phyloP scores from a whole-genome alignment of 2,888 invertebrate genomes.

The Lithodes maja region DNA sequence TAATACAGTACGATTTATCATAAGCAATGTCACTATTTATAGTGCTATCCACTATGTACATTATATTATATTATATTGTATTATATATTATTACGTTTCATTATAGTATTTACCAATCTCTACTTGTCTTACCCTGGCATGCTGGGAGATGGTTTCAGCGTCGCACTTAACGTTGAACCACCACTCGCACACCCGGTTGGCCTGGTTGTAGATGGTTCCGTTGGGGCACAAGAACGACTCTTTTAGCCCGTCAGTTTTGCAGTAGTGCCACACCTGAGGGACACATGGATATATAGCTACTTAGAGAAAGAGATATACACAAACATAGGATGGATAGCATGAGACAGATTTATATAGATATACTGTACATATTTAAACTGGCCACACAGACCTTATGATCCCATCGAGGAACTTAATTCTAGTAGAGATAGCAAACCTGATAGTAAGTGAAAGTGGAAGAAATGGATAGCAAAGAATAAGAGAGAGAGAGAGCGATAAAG shows the following conservation, averaged over 20 bases:
- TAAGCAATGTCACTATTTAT: no score
- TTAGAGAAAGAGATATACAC: background rate
- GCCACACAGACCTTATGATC: no score
- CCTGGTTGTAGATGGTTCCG: constrained; percentile 70
- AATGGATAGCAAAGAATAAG: background rate
- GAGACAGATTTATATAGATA: no score
- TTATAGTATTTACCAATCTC: background rate
- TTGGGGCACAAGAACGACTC: constrained; percentile 70
- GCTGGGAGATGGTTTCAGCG: constrained; percentile 33
- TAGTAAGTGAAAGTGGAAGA: background rate
- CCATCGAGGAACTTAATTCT: background rate
- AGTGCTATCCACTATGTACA: no score
- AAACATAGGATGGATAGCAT: background rate
- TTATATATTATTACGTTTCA: no score
- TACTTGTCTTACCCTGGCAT: constrained; percentile 46
- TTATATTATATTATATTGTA: no score
- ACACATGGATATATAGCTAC: background rate
- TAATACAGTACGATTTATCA: no score
- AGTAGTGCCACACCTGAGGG: constrained; percentile 68
- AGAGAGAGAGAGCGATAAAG: background rate
- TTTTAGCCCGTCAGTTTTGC: constrained; percentile 63
- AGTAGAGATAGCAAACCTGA: background rate
- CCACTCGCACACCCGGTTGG: constrained; percentile 69
- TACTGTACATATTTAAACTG: no score
- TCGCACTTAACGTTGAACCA: constrained; percentile 70